Evolutionary conservation across 2,797 vertebrate species (phyloP).

Genomic region (Sarcoramphus papa): DNA sequence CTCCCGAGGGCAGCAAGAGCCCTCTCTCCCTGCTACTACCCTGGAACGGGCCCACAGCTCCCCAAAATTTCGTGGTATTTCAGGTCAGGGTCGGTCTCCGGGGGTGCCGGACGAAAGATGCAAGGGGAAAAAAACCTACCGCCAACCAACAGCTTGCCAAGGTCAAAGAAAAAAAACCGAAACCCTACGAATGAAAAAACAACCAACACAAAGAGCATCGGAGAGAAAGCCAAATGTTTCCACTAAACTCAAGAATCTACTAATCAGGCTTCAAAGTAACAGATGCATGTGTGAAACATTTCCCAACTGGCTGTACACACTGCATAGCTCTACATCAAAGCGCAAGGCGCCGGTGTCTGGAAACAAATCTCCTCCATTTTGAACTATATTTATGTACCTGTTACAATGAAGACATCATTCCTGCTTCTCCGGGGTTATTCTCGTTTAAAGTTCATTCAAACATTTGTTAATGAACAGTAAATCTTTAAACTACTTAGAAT

Average conservation of each 20-base stretch:
- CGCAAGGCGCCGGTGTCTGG: not conserved
- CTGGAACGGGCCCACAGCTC: fast-evolving
- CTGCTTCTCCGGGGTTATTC: not conserved
- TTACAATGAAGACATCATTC: not conserved
- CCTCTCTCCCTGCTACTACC: too few species aligned
- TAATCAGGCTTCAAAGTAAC: not conserved
- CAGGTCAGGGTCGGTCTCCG: fast-evolving
- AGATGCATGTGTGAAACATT: fast-evolving
- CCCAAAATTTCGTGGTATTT: fast-evolving
- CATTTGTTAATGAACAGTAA: slow-evolving; percentile 27
- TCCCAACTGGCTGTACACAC: not conserved
- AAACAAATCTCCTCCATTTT: not conserved
- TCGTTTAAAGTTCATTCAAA: not conserved
- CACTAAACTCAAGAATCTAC: not conserved
- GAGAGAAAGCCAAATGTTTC: fast-evolving
- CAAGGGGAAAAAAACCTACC: not conserved
- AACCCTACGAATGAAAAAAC: not conserved
- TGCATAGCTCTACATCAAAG: not conserved
- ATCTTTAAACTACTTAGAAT: not conserved
- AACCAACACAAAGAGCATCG: not conserved
- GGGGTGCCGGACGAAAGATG: not conserved
- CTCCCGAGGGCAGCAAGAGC: not conserved
- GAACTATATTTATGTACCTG: not conserved
- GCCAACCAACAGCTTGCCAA: not conserved
- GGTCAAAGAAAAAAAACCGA: not conserved